Evolutionary conservation across 2,888 invertebrate genomes (phyloP).

Genomic region (Catocala sponsa): DNA sequence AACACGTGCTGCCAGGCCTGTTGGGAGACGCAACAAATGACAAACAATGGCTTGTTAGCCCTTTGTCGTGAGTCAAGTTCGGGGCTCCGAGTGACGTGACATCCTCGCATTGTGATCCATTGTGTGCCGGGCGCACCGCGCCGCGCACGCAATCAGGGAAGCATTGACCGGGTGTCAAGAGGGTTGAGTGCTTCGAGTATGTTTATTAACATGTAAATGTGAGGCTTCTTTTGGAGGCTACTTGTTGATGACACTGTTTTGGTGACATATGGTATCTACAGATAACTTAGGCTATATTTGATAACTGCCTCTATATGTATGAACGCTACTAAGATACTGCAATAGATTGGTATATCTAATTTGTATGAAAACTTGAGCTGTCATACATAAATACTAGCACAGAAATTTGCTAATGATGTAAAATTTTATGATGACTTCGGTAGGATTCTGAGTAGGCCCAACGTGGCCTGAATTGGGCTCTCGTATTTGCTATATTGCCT

Average conservation of each 20-base stretch:
- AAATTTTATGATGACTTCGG: too few relatives aligned
- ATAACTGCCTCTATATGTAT: too few relatives aligned
- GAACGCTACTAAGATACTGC: too few relatives aligned
- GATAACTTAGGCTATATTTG: too few relatives aligned
- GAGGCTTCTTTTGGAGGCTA: conserved; percentile 17
- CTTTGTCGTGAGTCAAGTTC: conserved; percentile 77
- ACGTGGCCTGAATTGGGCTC: too few relatives aligned
- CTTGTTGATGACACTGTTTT: conserved; percentile 10
- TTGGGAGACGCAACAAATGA: conserved; percentile 57
- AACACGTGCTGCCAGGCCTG: conserved; percentile 43
- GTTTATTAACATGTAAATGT: conserved; percentile 30
- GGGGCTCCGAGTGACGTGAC: conserved; percentile 70
- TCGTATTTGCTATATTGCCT: too few relatives aligned
- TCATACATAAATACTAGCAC: too few relatives aligned
- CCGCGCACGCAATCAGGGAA: conserved; percentile 65
- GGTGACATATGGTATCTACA: too few relatives aligned
- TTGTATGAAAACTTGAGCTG: too few relatives aligned
- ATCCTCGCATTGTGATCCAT: conserved; percentile 75
- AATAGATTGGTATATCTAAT: too few relatives aligned
- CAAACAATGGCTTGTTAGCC: conserved; percentile 83
- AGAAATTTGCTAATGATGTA: too few relatives aligned
- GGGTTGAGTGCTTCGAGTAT: conserved; percentile 51
- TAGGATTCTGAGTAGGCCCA: too few relatives aligned
- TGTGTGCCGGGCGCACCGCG: conserved; percentile 3
- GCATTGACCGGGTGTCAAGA: conserved; percentile 70